These are phyloP conservation scores for Tromatobia lineatoria DNA, from an alignment of 2,888 invertebrate genomes.

Conservation along the genomic window DNA sequence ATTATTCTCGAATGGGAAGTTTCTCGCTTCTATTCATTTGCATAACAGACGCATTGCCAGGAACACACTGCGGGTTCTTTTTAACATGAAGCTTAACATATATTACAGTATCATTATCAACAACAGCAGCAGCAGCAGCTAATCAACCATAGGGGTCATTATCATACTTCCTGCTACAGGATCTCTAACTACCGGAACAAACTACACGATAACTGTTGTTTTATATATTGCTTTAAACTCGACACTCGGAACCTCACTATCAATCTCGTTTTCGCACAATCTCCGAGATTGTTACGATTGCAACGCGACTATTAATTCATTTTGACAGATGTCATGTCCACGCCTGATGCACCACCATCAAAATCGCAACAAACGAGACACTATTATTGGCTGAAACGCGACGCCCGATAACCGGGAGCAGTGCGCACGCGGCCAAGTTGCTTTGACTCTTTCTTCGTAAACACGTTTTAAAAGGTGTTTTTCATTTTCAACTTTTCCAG, in stretches of 20 bases:
- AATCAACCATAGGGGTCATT: conserved; percentile 79
- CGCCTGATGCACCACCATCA: conserved; percentile 36
- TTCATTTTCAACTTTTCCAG: no score
- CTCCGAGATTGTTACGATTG: neutral
- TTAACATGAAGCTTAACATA: conserved; percentile 71
- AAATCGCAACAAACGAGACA: no score
- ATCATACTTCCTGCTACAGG: conserved; percentile 79
- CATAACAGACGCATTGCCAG: conserved; percentile 68
- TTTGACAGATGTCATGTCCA: conserved; percentile 52
- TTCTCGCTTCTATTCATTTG: conserved; percentile 59
- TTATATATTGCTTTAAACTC: conserved; percentile 11
- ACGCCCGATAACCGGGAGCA: no score
- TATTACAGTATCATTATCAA: conserved; percentile 78
- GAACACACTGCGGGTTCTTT: conserved; percentile 52
- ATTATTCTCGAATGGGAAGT: conserved; percentile 45
- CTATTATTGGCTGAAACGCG: no score
- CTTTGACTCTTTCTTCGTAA: no score
- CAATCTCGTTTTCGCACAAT: neutral
- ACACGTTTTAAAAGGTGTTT: no score
- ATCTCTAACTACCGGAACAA: conserved; percentile 66
- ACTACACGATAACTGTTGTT: conserved; percentile 58
- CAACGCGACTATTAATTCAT: conserved; percentile 25
- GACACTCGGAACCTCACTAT: neutral
- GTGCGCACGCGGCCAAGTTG: no score
- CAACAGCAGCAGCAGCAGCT: conserved; percentile 68